These are phyloP conservation scores for Austrolebias charrua DNA, from an alignment of 2,797 vertebrate species.

Conservation along the genomic window DNA sequence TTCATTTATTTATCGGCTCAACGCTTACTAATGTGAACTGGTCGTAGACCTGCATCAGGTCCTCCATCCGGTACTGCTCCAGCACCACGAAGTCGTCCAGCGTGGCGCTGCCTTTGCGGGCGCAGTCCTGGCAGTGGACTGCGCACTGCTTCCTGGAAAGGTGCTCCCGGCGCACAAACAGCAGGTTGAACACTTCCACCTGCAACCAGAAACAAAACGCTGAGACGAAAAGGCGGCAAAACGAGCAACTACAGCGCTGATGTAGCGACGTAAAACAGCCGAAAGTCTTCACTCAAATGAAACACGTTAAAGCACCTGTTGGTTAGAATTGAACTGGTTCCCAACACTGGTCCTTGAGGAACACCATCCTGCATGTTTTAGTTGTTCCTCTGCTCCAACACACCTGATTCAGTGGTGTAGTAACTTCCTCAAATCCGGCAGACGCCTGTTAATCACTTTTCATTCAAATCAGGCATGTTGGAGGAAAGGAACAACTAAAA, in stretches of 20 bases:
- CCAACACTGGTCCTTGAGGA: no score
- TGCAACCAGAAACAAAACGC: slow-evolving; percentile 41
- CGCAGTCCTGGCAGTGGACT: slow-evolving; percentile 98
- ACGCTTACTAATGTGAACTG: slow-evolving; percentile 98
- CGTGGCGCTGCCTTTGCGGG: slow-evolving; percentile 89
- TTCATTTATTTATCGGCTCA: not conserved
- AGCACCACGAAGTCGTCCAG: slow-evolving; percentile 97
- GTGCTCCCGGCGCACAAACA: slow-evolving; percentile 96
- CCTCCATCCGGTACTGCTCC: slow-evolving; percentile 97
- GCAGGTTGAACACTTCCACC: slow-evolving; percentile 98
- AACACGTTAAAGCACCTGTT: slow-evolving; percentile 5
- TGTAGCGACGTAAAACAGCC: slow-evolving; percentile 14
- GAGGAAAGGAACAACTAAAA: no score
- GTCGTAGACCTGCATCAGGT: slow-evolving; percentile 98
- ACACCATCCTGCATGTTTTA: no score
- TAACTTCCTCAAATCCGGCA: no score
- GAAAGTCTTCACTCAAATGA: slow-evolving; percentile 18
- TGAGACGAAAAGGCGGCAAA: not conserved
- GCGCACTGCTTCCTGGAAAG: slow-evolving; percentile 91
- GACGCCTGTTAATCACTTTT: no score
- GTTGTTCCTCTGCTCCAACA: no score
- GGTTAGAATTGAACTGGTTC: slow-evolving; percentile 3
- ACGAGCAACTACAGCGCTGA: not conserved
- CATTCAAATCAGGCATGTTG: no score
- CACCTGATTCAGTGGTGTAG: no score